phyloP scores from a whole-genome alignment of 2,113 vertebrate species.

The Xiphophorus maculatus region DNA sequence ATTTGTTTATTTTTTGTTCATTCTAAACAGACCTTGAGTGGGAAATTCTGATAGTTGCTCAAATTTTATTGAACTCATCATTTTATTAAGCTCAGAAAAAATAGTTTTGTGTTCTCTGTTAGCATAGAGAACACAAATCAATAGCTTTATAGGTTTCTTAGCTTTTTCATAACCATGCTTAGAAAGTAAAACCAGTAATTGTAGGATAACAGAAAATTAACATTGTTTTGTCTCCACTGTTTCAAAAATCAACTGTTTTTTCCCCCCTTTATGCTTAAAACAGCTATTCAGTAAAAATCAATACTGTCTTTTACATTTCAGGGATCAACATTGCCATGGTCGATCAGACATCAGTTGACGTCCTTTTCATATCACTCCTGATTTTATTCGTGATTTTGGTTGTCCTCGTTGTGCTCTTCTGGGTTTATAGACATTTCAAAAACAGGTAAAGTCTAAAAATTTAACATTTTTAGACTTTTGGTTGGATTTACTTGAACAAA shows the following conservation, averaged over 20 bases:
- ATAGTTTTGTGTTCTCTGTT: background rate
- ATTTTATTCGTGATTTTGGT: conserved; percentile 34
- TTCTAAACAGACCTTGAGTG: background rate
- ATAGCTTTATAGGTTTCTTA: too few relatives aligned
- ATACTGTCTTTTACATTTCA: background rate
- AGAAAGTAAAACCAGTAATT: too few relatives aligned
- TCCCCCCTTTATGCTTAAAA: background rate
- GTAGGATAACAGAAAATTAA: too few relatives aligned
- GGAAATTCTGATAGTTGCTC: background rate
- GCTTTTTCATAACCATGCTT: too few relatives aligned
- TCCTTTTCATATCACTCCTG: conserved; percentile 26
- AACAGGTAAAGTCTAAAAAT: conserved; percentile 9
- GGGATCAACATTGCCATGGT: background rate
- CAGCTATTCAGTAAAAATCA: background rate
- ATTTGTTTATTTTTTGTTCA: background rate
- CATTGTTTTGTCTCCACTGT: background rate
- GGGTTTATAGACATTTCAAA: conserved; percentile 2
- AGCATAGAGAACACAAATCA: too few relatives aligned
- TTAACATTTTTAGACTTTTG: background rate
- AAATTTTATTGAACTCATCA: background rate
- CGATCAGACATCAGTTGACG: background rate
- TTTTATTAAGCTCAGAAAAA: background rate
- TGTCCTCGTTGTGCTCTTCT: conserved; percentile 34
- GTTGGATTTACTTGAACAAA: background rate
- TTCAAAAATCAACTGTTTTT: background rate